Percentiles rank a stretch among this genome's conserved stretches.
phyloP scores from a whole-genome alignment of 2,113 vertebrate species.

The Pseudorhombus dupliciocellatus region DNA sequence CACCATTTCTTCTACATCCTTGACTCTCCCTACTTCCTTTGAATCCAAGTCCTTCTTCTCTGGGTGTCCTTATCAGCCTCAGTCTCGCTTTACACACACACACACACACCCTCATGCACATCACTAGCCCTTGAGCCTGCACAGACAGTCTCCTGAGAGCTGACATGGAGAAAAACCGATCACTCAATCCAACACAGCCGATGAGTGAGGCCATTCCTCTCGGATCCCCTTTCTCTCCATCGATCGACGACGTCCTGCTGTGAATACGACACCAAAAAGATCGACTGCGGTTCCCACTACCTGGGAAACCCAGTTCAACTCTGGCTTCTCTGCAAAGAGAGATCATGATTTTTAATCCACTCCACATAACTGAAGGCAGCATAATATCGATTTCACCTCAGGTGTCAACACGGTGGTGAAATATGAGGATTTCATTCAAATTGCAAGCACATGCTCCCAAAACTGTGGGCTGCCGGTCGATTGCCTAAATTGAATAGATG shows the following conservation, averaged over 20 bases:
- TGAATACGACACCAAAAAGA: constrained; percentile 8
- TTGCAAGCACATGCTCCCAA: constrained; percentile 31
- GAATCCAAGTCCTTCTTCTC: constrained; percentile 2
- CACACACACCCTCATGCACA: background rate
- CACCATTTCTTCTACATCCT: background rate
- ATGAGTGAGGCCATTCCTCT: background rate
- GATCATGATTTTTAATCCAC: constrained; percentile 12
- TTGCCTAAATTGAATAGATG: background rate
- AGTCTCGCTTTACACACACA: background rate
- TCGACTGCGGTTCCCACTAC: constrained; percentile 15
- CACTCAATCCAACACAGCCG: background rate
- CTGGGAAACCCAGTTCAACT: constrained; percentile 19
- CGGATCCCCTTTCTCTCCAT: background rate
- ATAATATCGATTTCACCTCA: constrained; percentile 35
- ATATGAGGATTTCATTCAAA: constrained; percentile 48
- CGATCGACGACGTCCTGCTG: background rate
- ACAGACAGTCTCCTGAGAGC: background rate
- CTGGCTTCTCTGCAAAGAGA: constrained; percentile 12
- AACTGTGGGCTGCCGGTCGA: constrained; percentile 13
- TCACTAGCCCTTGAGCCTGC: constrained; percentile 20
- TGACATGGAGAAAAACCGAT: background rate
- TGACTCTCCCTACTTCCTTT: background rate
- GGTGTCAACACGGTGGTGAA: constrained; percentile 41
- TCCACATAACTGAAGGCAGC: constrained; percentile 8
- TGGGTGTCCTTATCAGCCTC: constrained; percentile 1